A percentile compares a stretch with the other conserved stretches of the same genome.
Evolutionary conservation across 1,140 invertebrate genomes (phyloP).

Genomic region (Chlorops oryzae): DNA sequence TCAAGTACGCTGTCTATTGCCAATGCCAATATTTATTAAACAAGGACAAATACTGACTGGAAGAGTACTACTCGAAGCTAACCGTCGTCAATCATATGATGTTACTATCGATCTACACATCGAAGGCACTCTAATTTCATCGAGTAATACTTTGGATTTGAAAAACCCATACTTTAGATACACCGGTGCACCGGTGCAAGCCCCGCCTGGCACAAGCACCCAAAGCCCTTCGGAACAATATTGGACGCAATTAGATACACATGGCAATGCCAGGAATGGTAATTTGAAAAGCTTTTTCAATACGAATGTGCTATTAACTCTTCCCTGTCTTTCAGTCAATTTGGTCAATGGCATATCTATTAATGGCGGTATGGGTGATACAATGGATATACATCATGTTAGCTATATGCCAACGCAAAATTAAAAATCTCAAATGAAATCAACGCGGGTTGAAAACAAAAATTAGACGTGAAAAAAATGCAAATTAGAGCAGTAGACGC

Average conservation of each 20-base stretch:
- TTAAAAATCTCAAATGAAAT: no score
- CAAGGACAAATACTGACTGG: conserved; percentile 88
- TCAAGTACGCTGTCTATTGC: conserved; percentile 93
- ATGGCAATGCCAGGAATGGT: conserved; percentile 48
- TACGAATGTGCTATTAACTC: not conserved
- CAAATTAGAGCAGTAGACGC: no score
- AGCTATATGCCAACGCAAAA: no score
- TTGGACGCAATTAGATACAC: conserved; percentile 78
- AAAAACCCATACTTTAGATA: conserved; percentile 99
- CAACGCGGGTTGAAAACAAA: no score
- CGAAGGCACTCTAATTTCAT: conserved; percentile 77
- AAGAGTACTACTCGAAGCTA: conserved; percentile 81
- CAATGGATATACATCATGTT: conserved; percentile 57
- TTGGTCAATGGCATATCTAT: conserved; percentile 76
- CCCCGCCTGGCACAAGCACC: conserved; percentile 81
- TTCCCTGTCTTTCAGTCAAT: conserved; percentile 52
- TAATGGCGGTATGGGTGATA: conserved; percentile 68
- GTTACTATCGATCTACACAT: conserved; percentile 93
- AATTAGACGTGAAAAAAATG: no score
- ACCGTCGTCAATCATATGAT: conserved; percentile 98
- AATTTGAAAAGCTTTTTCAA: conserved; percentile 3
- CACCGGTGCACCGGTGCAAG: conserved; percentile 77
- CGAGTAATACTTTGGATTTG: conserved; percentile 88
- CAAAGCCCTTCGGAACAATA: conserved; percentile 88
- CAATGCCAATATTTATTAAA: conserved; percentile 90